Evolutionary conservation across 2,888 invertebrate species (phyloP), one percentile per base, ranked within the genome.

Genomic region (Drosophila putrida): DNA sequence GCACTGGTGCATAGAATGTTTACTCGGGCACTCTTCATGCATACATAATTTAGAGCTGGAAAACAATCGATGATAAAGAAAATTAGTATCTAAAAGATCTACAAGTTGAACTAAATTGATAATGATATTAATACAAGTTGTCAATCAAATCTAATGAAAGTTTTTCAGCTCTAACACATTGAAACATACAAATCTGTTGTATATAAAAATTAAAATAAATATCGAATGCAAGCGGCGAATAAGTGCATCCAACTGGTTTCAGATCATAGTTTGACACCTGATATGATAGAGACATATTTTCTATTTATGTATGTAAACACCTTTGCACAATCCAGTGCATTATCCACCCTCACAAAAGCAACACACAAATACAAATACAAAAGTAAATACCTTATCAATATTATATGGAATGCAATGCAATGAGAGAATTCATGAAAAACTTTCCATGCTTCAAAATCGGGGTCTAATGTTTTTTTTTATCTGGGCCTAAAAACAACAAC

Each of bases 351-450:
- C 58, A 51, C 54, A 54, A 72, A 73, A 36, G 53, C 46, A 66
- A 65, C 39, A 65, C 50, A 46, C 44, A 46, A 61, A 33, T 25
- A 73, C 15, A 67, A 33, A 31, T 6, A 28, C 28, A 28, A 28
- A 31, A 31, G 8, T 8, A 31, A 41, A 39, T 38, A 59, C 25
- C 60, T 72, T 72, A 58, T 57, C 58, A 64, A 58, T 63, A 71
- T 43, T 58, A 73, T 60, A 58, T 73, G 67, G 75, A 78, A 74
- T 77, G 73, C 66, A 79, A 76, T 73, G 68, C 70, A 78, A 78
- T 78, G 65, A 73, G 78, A 60, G 65, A 71, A 78, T 80, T 80
- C 80, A 81, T 80, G 80, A 88, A 82, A 85, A 82, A 87, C 74
- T 82, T 88, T 81, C 68, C 88, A 87, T 88, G 83, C 88, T 69